These are phyloP conservation scores for Aplodontia rufa DNA, from an alignment of 2,113 vertebrate species.

Conservation along the genomic window DNA sequence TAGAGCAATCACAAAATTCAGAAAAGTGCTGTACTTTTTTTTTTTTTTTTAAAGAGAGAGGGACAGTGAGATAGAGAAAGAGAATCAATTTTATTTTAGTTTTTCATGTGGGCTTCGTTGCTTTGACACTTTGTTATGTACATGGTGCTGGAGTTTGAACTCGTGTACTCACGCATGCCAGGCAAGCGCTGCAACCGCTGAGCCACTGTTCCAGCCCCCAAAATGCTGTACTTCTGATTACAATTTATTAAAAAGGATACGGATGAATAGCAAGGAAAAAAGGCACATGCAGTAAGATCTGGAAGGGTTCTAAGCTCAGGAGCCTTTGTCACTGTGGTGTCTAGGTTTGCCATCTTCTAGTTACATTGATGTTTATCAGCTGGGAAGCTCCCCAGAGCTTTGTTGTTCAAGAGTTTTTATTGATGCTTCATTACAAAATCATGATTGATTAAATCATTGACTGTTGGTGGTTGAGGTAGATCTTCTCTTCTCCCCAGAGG, in stretches of 20 bases:
- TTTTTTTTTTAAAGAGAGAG: no score
- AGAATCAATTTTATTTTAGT: no score
- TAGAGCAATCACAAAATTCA: not conserved
- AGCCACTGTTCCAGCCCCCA: no score
- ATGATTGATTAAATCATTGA: not conserved
- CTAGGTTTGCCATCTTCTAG: not conserved
- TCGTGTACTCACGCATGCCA: no score
- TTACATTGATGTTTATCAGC: not conserved
- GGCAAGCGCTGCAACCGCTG: no score
- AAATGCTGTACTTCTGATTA: not conserved
- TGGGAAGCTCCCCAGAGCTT: not conserved
- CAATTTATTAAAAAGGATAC: not conserved
- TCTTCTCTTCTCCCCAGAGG: not conserved
- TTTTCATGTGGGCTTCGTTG: no score
- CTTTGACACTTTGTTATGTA: no score
- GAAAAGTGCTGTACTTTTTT: no score
- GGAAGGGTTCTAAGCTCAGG: not conserved
- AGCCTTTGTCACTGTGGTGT: not conserved
- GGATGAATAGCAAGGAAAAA: not conserved
- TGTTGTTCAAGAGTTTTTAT: not conserved
- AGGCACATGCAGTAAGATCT: not conserved
- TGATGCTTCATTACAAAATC: not conserved
- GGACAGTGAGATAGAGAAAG: no score
- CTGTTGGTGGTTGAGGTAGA: not conserved
- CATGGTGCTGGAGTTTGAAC: no score